Conservation (phyloP, 1,140 invertebrate genomes). For the Plectus sambesii region DNA sequence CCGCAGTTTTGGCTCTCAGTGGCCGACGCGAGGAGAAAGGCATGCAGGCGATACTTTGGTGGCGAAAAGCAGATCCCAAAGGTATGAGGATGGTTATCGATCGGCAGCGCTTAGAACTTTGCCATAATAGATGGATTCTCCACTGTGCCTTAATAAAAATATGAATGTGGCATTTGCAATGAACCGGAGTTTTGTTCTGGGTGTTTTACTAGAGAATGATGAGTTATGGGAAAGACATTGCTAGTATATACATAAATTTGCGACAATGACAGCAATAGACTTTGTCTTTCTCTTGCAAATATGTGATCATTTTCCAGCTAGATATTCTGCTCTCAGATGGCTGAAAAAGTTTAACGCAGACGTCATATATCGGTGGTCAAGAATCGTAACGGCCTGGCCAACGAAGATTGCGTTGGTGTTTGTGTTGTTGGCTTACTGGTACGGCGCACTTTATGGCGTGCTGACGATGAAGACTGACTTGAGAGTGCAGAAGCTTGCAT, state of each 20-base stretch:
- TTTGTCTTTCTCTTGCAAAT: constrained; percentile 16
- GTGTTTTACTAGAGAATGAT: too few species aligned
- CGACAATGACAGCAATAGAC: background rate
- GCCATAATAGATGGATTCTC: too few species aligned
- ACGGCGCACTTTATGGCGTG: background rate
- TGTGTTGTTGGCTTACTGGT: constrained; percentile 7
- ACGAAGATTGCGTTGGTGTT: background rate
- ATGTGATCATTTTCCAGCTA: constrained; percentile 13
- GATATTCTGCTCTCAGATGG: too few species aligned
- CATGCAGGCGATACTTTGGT: too few species aligned
- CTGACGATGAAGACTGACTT: constrained; percentile 19
- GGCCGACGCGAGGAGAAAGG: constrained; percentile 81
- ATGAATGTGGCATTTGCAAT: too few species aligned
- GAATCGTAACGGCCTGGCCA: constrained; percentile 11
- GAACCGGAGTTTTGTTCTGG: too few species aligned
- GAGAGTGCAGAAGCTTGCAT: constrained; percentile 22
- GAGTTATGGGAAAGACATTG: constrained; percentile 17
- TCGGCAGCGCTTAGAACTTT: too few species aligned
- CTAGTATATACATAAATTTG: background rate
- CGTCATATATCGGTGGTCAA: constrained; percentile 17
- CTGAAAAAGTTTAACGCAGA: constrained; percentile 15
- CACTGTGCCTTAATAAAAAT: too few species aligned
- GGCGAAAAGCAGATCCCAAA: too few species aligned
- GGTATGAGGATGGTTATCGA: too few species aligned
- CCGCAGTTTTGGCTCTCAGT: constrained; percentile 65